A percentile compares a stretch with the other conserved stretches of the same genome.
These are phyloP conservation scores for Illadopsis cleaveri DNA, from an alignment of 2,113 vertebrate species.

Conservation along the genomic window DNA sequence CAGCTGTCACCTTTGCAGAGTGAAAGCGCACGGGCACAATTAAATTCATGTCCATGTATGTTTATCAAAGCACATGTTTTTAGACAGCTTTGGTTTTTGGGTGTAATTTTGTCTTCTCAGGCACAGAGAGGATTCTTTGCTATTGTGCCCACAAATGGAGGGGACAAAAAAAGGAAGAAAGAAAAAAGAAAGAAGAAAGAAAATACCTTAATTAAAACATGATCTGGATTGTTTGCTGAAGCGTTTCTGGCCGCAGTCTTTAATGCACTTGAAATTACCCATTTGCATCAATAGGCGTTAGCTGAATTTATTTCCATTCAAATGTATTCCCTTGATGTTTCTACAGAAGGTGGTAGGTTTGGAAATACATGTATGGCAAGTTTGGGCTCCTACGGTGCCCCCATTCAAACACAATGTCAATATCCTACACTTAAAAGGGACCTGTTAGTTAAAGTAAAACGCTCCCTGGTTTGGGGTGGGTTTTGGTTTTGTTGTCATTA, in stretches of 20 bases:
- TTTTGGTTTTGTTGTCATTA: slow-evolving; percentile 36
- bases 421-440: slow-evolving; percentile 56
- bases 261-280: slow-evolving; percentile 58
- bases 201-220: slow-evolving; percentile 65
- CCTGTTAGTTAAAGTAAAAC: slow-evolving; percentile 29
- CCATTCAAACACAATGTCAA: slow-evolving; percentile 54
- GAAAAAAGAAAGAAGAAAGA: slow-evolving; percentile 9
- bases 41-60: slow-evolving; percentile 50
- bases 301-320: slow-evolving; percentile 58
- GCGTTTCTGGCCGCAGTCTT: slow-evolving; percentile 29
- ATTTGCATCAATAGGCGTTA: slow-evolving; percentile 54
- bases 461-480: not conserved
- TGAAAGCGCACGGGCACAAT: slow-evolving; percentile 51
- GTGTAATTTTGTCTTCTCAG: slow-evolving; percentile 48
- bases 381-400: slow-evolving; percentile 27
- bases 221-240: slow-evolving; percentile 60
- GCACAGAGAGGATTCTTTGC: not conserved
- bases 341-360: slow-evolving; percentile 49
- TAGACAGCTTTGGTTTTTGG: not conserved
- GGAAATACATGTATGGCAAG: slow-evolving; percentile 52
- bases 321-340: slow-evolving; percentile 65
- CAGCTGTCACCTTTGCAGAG: slow-evolving; percentile 68
- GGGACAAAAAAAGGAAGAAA: slow-evolving; percentile 5
- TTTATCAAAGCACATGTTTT: slow-evolving; percentile 51
- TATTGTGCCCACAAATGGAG: slow-evolving; percentile 12